These are phyloP conservation scores for Diploptera punctata DNA, from an alignment of 2,888 invertebrate genomes.

Conservation along the genomic window DNA sequence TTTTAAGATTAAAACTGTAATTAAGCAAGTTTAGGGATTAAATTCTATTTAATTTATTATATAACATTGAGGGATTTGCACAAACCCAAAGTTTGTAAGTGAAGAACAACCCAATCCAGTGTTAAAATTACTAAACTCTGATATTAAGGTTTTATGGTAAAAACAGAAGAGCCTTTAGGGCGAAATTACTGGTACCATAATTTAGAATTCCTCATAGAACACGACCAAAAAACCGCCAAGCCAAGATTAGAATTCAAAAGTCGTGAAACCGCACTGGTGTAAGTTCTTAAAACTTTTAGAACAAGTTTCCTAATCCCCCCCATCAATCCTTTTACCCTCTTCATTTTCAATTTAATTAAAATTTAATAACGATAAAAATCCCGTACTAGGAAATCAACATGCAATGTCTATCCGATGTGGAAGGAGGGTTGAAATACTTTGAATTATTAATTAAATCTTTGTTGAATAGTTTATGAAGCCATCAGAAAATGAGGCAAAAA, in stretches of 20 bases:
- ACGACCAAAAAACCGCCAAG: background rate
- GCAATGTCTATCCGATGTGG: constrained; percentile 5
- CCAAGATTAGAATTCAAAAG: constrained; percentile 6
- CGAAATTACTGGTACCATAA: background rate
- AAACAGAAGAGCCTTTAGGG: background rate
- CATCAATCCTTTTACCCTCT: background rate
- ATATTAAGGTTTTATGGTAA: background rate
- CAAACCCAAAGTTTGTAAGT: too few relatives aligned
- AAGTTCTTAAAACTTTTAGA: constrained; percentile 20
- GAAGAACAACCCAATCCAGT: too few relatives aligned
- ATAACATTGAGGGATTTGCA: too few relatives aligned
- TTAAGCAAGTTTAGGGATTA: too few relatives aligned
- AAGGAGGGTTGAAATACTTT: background rate
- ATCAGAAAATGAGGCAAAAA: background rate
- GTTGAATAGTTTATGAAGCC: constrained; percentile 10
- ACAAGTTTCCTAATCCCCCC: too few relatives aligned
- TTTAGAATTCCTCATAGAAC: background rate
- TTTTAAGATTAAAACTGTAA: too few relatives aligned
- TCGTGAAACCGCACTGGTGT: background rate
- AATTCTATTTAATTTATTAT: too few relatives aligned
- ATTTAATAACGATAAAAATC: constrained; percentile 25
- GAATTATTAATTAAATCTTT: constrained; percentile 18
- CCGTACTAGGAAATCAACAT: constrained; percentile 2
- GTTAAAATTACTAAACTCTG: background rate
- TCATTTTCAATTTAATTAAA: constrained; percentile 23